Percentiles rank a stretch among this genome's conserved stretches.
These are phyloP conservation scores for Dinomys branickii DNA, from an alignment of 2,113 vertebrate genomes.

Conservation along the genomic window DNA sequence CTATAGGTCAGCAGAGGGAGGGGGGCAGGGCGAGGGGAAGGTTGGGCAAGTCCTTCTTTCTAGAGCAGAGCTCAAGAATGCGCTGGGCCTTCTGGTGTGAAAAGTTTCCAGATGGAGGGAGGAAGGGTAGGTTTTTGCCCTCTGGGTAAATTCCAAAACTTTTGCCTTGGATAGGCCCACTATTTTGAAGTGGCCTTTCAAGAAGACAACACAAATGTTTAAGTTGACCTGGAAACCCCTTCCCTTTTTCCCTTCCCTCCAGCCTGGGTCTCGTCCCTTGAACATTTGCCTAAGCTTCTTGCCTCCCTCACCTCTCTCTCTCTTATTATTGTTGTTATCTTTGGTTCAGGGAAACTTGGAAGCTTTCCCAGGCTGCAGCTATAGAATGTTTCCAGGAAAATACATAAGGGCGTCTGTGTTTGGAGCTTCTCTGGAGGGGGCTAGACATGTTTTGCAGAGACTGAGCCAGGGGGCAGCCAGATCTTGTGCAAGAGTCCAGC, in stretches of 20 bases:
- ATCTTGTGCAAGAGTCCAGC: slow-evolving; percentile 63
- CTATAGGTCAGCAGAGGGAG: slow-evolving; percentile 64
- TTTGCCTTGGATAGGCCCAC: slow-evolving; percentile 52
- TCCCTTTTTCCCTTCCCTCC: slow-evolving; percentile 63
- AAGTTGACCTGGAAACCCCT: slow-evolving; percentile 72
- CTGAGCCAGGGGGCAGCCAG: slow-evolving; percentile 73
- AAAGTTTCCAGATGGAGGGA: slow-evolving; percentile 73
- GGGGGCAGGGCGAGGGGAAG: slow-evolving; percentile 42
- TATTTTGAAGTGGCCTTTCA: slow-evolving; percentile 73
- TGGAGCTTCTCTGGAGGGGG: slow-evolving; percentile 73
- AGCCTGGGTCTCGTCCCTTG: slow-evolving; percentile 55
- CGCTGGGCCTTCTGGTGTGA: slow-evolving; percentile 61
- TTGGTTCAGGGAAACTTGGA: slow-evolving; percentile 84
- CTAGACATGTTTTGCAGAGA: slow-evolving; percentile 73
- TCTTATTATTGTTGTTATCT: slow-evolving; percentile 81
- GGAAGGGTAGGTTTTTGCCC: slow-evolving; percentile 53
- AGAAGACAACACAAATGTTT: slow-evolving; percentile 73
- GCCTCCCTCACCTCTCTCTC: slow-evolving; percentile 55
- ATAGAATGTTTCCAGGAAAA: slow-evolving; percentile 86
- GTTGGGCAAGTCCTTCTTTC: slow-evolving; percentile 71
- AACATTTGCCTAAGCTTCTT: slow-evolving; percentile 74
- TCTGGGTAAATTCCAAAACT: slow-evolving; percentile 66
- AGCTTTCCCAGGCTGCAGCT: slow-evolving; percentile 84
- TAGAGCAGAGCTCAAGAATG: slow-evolving; percentile 67
- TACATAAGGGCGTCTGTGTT: slow-evolving; percentile 84